Evolutionary conservation across 2,888 invertebrate genomes (phyloP).

Genomic region (Drosophila eohydei): DNA sequence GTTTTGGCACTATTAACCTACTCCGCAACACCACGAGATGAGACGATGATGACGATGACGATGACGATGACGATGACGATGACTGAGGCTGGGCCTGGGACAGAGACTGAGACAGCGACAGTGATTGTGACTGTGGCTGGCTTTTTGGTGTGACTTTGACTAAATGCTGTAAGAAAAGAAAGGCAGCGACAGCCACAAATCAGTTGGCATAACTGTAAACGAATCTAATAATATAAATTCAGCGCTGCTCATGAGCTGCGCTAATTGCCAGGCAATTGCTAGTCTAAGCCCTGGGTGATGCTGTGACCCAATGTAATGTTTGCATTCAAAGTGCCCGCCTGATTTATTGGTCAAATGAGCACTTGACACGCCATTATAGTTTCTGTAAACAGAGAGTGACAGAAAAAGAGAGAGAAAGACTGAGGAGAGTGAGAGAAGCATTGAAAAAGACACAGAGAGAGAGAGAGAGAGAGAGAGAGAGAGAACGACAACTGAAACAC

Average conservation of each 20-base stretch:
- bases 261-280: constrained; percentile 59
- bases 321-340: constrained; percentile 46
- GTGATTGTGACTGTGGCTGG: constrained; percentile 19
- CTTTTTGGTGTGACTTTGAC: constrained; percentile 72
- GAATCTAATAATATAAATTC: constrained; percentile 74
- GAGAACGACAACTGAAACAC: constrained; percentile 23
- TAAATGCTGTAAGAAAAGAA: constrained; percentile 70
- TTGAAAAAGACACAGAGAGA: not conserved
- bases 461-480: constrained; percentile 10
- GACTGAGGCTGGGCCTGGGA: constrained; percentile 28
- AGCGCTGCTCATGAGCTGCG: constrained; percentile 57
- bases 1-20: constrained; percentile 79
- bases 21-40: constrained; percentile 71
- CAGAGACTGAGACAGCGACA: constrained; percentile 11
- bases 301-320: constrained; percentile 38
- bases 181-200: constrained; percentile 68
- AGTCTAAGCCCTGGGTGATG: not conserved
- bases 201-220: constrained; percentile 72
- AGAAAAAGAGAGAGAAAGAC: not conserved
- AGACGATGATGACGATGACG: constrained; percentile 64
- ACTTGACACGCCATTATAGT: constrained; percentile 64
- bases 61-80: constrained; percentile 58
- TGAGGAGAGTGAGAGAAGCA: not conserved
- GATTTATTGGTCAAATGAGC: constrained; percentile 59
- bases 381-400: constrained; percentile 15